Base-by-base conservation (phyloP, 2,888 invertebrate species). In the Pogonocherus hispidulus region DNA sequence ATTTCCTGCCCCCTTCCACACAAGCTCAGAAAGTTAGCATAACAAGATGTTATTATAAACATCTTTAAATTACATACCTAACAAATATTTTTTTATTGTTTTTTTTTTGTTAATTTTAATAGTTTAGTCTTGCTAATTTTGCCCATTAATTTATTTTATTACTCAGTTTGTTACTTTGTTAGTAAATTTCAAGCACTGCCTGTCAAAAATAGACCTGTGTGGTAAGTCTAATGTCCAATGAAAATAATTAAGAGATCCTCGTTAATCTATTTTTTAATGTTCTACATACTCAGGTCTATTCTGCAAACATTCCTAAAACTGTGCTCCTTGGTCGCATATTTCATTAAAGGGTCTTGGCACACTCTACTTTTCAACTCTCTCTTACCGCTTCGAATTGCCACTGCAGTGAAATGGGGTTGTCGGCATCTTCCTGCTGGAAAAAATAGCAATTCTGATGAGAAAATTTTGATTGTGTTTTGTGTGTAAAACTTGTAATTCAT, bases 351-450 rank as follows among this genome's bases (percentile, higher is more conserved):
- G 35, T 69, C 63, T 66, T 63, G n/a, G 51, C 57, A 66, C 63
- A 57, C 22, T 69, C 66, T 67, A 60, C 64, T 67, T 67, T 70
- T 64, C 41, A 72, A 65, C 56, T 67, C 56, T 67, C 70, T 62
- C 74, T 74, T 74, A 74, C 74, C 74, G 69, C 71, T 65, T 74
- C 74, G 47, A 74, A 74, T 70, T 74, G 74, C 74, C 74, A 74
- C 60, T 74, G 74, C 16, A 74, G 70, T 46, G 74, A 72, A 59
- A 74, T 70, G 41, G 74, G 74, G 65, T 72, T 69, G 67, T 71
- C 70, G 64, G 71, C 27, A 49, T 74, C 74, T 67, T 74, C 74
- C 60, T 70, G 70, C 74, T 74, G 74, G 55, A 74, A 74, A 74
- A 74, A 23, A 59, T 59, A 44, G 46, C 35, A 56, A 35, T 56